Evolutionary conservation across 2,888 invertebrate species (phyloP).

Genomic region (Aphidoletes aphidimyza): DNA sequence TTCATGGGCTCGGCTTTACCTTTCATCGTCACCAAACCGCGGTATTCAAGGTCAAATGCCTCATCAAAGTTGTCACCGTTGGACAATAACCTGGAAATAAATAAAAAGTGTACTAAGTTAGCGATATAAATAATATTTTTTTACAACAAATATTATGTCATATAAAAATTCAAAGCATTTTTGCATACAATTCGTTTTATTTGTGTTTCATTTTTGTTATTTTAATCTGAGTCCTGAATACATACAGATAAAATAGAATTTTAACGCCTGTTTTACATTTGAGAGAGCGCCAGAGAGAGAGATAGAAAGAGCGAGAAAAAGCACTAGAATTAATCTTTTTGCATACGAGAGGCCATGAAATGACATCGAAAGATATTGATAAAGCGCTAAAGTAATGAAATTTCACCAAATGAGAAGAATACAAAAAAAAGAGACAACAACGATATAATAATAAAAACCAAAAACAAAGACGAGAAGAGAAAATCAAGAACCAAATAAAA

Average conservation of each 20-base stretch:
- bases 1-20: slow-evolving; percentile 94
- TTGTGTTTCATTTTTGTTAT: too few relatives aligned
- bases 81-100: slow-evolving; percentile 75
- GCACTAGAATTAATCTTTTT: not conserved
- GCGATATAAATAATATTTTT: too few relatives aligned
- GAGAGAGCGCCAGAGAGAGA: not conserved
- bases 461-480: not conserved
- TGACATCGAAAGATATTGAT: too few relatives aligned
- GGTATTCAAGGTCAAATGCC: slow-evolving; percentile 83
- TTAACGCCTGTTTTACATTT: too few relatives aligned
- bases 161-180: not conserved
- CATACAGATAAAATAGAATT: too few relatives aligned
- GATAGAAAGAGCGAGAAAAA: not conserved
- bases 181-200: too few relatives aligned
- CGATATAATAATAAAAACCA: too few relatives aligned
- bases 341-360: too few relatives aligned
- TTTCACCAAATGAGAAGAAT: too few relatives aligned
- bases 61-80: slow-evolving; percentile 85
- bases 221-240: too few relatives aligned
- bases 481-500: not conserved
- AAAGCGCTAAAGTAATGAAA: too few relatives aligned
- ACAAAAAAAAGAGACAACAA: too few relatives aligned
- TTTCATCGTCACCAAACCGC: slow-evolving; percentile 92
- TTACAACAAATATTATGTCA: not conserved
- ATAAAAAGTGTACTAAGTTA: slow-evolving; percentile 55